Evolutionary conservation across 2,113 vertebrate species (phyloP).

Genomic region (Eulemur macaco): DNA sequence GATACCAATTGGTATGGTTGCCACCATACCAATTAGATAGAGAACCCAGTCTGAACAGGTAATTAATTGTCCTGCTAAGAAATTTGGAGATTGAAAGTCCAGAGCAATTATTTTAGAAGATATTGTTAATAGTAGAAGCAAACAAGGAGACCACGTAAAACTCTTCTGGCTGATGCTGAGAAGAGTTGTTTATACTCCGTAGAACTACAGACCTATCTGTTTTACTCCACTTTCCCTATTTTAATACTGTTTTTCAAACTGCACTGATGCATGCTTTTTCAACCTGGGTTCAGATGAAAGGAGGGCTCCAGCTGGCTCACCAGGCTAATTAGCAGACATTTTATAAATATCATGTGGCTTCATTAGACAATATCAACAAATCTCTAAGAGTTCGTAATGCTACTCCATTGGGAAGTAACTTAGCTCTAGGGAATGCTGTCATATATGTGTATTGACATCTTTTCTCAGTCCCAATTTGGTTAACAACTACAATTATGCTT

Average conservation of each 20-base stretch:
- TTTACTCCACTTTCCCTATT: neutral
- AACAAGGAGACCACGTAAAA: neutral
- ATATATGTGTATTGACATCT: neutral
- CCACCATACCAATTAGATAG: neutral
- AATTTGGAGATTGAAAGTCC: neutral
- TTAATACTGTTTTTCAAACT: neutral
- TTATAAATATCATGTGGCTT: slow-evolving; percentile 27
- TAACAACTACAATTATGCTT: neutral
- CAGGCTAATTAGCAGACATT: slow-evolving; percentile 1
- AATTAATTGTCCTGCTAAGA: neutral
- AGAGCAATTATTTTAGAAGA: slow-evolving; percentile 5
- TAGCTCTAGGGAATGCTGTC: neutral
- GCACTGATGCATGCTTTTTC: neutral
- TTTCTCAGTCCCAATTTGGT: neutral
- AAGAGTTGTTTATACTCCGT: neutral
- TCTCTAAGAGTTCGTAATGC: neutral
- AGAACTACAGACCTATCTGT: neutral
- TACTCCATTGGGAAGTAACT: neutral
- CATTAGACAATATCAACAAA: neutral
- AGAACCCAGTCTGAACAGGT: neutral
- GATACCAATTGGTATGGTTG: no score
- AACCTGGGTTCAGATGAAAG: neutral
- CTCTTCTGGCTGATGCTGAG: neutral
- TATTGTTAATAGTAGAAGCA: neutral
- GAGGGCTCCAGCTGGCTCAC: neutral